These are phyloP conservation scores for Halcyon senegalensis DNA, from an alignment of 2,113 vertebrate genomes.

Conservation along the genomic window DNA sequence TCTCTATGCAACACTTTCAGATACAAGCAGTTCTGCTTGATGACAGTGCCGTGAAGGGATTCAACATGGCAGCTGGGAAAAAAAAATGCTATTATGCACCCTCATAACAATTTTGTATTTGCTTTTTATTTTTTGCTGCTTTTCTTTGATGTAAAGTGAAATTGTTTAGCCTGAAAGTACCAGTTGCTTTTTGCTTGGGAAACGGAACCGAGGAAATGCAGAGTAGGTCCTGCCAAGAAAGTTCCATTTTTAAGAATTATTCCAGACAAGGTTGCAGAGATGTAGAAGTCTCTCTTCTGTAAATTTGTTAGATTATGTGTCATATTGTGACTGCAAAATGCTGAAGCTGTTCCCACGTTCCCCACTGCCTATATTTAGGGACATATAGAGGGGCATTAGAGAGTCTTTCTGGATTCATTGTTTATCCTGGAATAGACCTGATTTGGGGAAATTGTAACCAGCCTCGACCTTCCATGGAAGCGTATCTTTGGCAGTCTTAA, in stretches of 20 bases:
- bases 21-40: neutral
- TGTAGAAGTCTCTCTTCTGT: neutral
- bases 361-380: neutral
- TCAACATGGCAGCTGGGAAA: conserved; percentile 1
- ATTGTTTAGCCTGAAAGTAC: neutral
- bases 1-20: neutral
- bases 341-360: neutral
- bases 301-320: neutral
- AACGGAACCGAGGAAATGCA: neutral
- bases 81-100: neutral
- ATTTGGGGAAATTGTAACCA: neutral
- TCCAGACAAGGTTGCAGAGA: neutral
- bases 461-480: neutral
- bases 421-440: neutral
- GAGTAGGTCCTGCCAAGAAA: neutral
- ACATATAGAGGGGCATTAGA: neutral
- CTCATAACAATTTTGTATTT: neutral
- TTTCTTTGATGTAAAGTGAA: neutral
- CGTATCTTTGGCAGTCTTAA: neutral
- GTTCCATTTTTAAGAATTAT: neutral
- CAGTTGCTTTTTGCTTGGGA: neutral
- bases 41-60: neutral
- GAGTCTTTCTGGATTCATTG: neutral
- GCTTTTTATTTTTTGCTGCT: neutral
- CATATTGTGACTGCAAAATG: neutral